Conservation (phyloP, 2,113 vertebrate species). For the Bos indicus region DNA sequence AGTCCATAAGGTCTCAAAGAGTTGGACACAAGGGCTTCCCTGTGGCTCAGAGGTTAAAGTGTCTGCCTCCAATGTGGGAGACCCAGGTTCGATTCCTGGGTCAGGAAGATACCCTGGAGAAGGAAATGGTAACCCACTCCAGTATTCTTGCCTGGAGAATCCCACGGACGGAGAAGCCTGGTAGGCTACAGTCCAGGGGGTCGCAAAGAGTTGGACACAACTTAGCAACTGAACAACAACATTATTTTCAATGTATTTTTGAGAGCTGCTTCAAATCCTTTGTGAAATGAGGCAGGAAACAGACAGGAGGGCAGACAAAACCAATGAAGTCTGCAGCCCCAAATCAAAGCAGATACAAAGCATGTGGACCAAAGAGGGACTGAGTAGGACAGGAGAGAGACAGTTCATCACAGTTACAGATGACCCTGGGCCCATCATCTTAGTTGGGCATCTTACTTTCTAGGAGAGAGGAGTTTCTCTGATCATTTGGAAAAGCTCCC, state of each 20-base stretch:
- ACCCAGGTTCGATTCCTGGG: too few species aligned
- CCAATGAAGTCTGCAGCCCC: neutral
- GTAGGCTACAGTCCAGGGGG: neutral
- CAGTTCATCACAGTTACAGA: neutral
- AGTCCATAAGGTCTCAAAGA: neutral
- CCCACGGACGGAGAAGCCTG: neutral
- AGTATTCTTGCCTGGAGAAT: too few species aligned
- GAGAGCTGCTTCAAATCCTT: neutral
- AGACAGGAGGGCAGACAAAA: neutral
- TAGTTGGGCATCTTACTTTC: neutral
- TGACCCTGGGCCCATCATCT: neutral
- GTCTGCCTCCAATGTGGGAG: too few species aligned
- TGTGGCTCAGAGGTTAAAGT: too few species aligned
- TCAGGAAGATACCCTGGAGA: too few species aligned
- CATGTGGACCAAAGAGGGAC: rapidly evolving
- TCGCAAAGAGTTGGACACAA: neutral
- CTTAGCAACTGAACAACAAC: neutral
- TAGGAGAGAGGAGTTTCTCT: neutral
- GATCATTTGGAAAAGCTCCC: neutral
- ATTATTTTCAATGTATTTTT: neutral
- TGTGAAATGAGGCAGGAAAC: neutral
- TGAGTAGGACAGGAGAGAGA: neutral
- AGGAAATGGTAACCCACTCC: too few species aligned
- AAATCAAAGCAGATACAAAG: neutral
- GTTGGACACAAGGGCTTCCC: neutral